Conservation (phyloP, 2,888 invertebrate species). For the Petrolisthes manimaculis region DNA sequence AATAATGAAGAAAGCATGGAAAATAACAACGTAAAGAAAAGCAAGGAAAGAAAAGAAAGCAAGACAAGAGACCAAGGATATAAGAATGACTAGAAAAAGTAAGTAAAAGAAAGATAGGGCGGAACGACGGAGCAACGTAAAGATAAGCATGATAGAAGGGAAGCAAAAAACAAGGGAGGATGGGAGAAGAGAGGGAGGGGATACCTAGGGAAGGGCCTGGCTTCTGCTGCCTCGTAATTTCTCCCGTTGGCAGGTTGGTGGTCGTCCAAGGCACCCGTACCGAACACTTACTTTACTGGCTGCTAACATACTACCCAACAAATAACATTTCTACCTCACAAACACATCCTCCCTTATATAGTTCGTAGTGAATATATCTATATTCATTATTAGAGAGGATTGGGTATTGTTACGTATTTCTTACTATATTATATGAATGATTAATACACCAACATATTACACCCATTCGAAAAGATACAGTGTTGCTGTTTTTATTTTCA, state of each 20-base stretch:
- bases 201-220: background rate
- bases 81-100: background rate
- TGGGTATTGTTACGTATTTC: no score
- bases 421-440: no score
- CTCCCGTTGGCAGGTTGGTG: constrained; percentile 22
- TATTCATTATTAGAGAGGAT: no score
- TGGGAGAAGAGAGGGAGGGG: background rate
- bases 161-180: background rate
- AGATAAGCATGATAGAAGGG: background rate
- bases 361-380: no score
- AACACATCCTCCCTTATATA: no score
- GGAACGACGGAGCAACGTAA: background rate
- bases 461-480: no score
- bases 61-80: background rate
- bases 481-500: no score
- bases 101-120: background rate
- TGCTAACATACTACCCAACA: no score
- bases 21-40: background rate
- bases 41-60: background rate
- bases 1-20: no score
- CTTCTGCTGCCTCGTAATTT: constrained; percentile 13
- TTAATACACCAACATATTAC: no score
- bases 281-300: background rate
- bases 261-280: background rate
- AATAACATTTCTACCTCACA: no score